Percentiles rank a stretch among this genome's conserved stretches.
phyloP scores from a whole-genome alignment of 2,113 vertebrate genomes.

The Colius striatus region DNA sequence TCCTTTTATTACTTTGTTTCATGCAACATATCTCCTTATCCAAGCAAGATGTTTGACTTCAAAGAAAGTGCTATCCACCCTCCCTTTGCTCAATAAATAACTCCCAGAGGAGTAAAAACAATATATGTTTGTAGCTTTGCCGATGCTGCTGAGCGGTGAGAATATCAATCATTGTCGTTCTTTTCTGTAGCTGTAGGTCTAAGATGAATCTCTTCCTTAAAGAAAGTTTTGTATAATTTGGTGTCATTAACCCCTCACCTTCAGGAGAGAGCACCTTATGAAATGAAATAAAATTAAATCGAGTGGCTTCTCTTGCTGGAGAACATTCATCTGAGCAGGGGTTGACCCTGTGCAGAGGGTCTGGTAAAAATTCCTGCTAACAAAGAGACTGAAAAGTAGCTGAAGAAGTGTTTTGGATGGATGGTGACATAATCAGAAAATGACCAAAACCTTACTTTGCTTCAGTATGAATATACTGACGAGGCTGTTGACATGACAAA shows the following conservation, averaged over 20 bases:
- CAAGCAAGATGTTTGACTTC: constrained; percentile 82
- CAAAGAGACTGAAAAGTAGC: not conserved
- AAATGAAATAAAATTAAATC: not conserved
- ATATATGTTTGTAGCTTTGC: constrained; percentile 68
- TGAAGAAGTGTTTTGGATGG: not conserved
- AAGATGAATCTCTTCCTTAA: constrained; percentile 54
- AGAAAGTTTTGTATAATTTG: constrained; percentile 38
- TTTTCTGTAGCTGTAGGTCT: constrained; percentile 32
- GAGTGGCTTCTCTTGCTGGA: not conserved
- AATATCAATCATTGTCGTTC: constrained; percentile 69
- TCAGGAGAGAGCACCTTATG: not conserved
- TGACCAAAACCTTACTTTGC: not conserved
- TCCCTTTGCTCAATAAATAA: constrained; percentile 80
- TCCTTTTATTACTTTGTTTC: constrained; percentile 81
- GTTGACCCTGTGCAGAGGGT: not conserved
- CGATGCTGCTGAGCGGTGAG: constrained; percentile 49
- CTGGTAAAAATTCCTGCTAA: not conserved
- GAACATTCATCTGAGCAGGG: not conserved
- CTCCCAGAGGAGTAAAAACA: constrained; percentile 59
- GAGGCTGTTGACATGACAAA: not conserved
- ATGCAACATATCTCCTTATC: constrained; percentile 77
- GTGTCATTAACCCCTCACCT: constrained; percentile 39
- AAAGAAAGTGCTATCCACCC: constrained; percentile 75
- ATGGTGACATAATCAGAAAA: not conserved
- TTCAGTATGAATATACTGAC: not conserved